phyloP scores from a whole-genome alignment of 2,888 invertebrate genomes.

The Andrena bucephala region DNA sequence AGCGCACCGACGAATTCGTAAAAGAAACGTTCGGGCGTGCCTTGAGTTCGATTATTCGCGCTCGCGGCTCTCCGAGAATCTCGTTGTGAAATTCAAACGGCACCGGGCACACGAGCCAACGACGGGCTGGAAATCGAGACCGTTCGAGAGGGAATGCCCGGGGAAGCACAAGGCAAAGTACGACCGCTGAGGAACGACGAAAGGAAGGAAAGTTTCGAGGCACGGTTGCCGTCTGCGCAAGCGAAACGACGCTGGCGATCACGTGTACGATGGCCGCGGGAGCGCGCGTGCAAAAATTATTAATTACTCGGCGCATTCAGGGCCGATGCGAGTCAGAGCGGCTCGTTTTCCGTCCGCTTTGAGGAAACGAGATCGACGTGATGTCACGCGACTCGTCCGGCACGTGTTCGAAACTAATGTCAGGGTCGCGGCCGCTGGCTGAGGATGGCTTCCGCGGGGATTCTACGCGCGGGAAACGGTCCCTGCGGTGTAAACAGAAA shows the following conservation, averaged over 20 bases:
- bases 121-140: background rate
- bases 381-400: slow-evolving; percentile 45
- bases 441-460: background rate
- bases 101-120: background rate
- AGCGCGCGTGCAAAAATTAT: slow-evolving; percentile 42
- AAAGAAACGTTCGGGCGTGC: slow-evolving; percentile 5
- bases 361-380: slow-evolving; percentile 38
- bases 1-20: slow-evolving; percentile 26
- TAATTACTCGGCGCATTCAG: slow-evolving; percentile 40
- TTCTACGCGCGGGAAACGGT: background rate
- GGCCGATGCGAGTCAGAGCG: background rate
- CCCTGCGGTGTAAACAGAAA: background rate
- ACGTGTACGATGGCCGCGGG: slow-evolving; percentile 1
- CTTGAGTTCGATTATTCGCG: slow-evolving; percentile 18
- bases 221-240: background rate
- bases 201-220: background rate
- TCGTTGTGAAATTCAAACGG: slow-evolving; percentile 18
- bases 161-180: background rate
- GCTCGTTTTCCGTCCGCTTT: slow-evolving; percentile 10
- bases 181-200: no score
- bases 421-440: slow-evolving; percentile 17
- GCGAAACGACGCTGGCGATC: slow-evolving; percentile 8
- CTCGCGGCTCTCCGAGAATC: background rate
- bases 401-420: slow-evolving; percentile 47
- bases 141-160: no score